A percentile compares a stretch with the other conserved stretches of the same genome.
phyloP scores from a whole-genome alignment of 92 coral and sea anemone genomes.

The Pocillopora meandrina region DNA sequence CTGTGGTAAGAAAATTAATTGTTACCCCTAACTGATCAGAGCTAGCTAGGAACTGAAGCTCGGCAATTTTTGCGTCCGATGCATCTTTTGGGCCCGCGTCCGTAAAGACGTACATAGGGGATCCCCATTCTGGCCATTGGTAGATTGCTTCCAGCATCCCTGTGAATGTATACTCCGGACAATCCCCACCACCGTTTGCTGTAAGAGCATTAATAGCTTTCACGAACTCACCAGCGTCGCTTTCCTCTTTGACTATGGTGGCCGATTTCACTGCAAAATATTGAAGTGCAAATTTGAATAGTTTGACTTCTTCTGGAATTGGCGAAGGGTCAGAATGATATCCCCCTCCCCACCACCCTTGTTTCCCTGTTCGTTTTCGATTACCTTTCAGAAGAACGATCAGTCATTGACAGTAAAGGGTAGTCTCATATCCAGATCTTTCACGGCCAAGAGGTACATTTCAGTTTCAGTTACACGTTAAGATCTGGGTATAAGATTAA shows the following conservation, averaged over 20 bases:
- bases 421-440: too few species aligned
- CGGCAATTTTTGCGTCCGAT: conserved; percentile 48
- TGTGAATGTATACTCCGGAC: conserved; percentile 69
- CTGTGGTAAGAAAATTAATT: conserved; percentile 73
- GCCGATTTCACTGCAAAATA: conserved; percentile 2
- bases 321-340: too few species aligned
- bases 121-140: conserved; percentile 63
- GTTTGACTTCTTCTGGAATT: too few species aligned
- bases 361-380: neutral
- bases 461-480: too few species aligned
- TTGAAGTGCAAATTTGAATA: neutral
- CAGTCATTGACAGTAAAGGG: too few species aligned
- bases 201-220: conserved; percentile 49
- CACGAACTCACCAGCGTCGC: conserved; percentile 49
- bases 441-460: too few species aligned
- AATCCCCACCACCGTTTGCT: conserved; percentile 75
- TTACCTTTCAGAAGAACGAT: too few species aligned
- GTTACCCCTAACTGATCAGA: conserved; percentile 24
- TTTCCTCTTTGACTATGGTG: conserved; percentile 35
- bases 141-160: conserved; percentile 68
- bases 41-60: conserved; percentile 36
- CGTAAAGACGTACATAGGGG: conserved; percentile 90
- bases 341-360: neutral
- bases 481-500: too few species aligned
- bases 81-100: conserved; percentile 86